These are phyloP conservation scores for Aphidius ervi DNA, from an alignment of 1,140 invertebrate species.

Conservation along the genomic window DNA sequence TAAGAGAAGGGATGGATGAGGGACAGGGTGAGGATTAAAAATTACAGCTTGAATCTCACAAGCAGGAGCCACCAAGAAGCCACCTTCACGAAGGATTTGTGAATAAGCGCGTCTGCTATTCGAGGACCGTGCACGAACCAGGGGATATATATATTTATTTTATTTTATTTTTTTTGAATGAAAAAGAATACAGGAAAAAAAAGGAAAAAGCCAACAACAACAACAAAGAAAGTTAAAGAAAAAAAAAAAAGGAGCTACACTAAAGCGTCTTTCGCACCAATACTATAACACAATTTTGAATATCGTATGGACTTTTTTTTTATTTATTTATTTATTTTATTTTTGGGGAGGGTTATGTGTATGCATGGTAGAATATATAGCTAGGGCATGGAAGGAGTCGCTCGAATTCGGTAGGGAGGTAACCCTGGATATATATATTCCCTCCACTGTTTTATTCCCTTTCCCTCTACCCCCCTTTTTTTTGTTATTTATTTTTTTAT, in stretches of 20 bases:
- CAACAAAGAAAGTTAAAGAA: constrained; percentile 9
- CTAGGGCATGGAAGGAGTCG: constrained; percentile 15
- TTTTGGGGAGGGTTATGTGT: background rate
- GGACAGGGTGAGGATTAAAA: constrained; percentile 24
- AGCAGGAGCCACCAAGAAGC: constrained; percentile 36
- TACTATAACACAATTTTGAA: constrained; percentile 4
- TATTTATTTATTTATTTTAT: constrained; percentile 2
- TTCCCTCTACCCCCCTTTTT: background rate
- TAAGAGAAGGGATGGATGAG: constrained; percentile 18
- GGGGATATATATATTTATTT: constrained; percentile 5
- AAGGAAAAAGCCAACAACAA: background rate
- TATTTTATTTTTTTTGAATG: no score
- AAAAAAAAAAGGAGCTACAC: constrained; percentile 39
- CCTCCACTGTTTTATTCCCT: constrained; percentile 39
- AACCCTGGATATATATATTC: constrained; percentile 36
- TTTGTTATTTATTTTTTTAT: background rate
- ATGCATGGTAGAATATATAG: no score
- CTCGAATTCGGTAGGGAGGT: constrained; percentile 53
- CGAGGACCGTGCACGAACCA: constrained; percentile 32
- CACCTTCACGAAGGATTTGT: constrained; percentile 48
- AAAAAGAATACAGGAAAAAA: constrained; percentile 7
- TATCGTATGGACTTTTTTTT: constrained; percentile 1
- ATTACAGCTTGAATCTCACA: constrained; percentile 16
- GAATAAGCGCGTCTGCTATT: constrained; percentile 50
- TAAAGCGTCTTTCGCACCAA: constrained; percentile 26